Percentiles rank a stretch among this genome's conserved stretches.
Conservation (phyloP, 2,888 invertebrate species). For the Globia sparganii region DNA sequence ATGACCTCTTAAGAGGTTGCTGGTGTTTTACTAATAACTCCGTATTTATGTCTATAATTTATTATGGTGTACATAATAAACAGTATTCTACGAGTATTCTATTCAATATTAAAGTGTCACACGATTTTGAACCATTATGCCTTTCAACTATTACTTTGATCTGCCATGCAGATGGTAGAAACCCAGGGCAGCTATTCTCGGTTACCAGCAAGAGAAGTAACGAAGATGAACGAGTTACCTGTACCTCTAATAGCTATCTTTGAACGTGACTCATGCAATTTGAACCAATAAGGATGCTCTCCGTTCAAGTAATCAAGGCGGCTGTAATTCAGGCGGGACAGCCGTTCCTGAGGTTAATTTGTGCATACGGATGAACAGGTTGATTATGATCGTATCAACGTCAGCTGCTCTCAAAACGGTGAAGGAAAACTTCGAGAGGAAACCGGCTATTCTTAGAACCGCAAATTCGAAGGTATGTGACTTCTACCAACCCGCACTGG, state of each 20-base stretch:
- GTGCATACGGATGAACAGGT: constrained; percentile 13
- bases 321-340: constrained; percentile 27
- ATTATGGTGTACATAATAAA: too few species aligned
- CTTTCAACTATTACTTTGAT: background rate
- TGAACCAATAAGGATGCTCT: constrained; percentile 51
- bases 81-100: too few species aligned
- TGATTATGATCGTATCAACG: constrained; percentile 20
- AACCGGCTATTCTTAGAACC: background rate
- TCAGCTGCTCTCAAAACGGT: background rate
- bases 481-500: background rate
- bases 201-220: constrained; percentile 5
- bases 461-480: background rate
- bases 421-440: background rate
- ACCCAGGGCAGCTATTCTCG: background rate
- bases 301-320: constrained; percentile 49
- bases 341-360: constrained; percentile 42
- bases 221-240: constrained; percentile 33
- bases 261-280: constrained; percentile 48
- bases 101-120: too few species aligned
- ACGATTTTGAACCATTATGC: background rate
- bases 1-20: too few species aligned
- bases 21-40: too few species aligned
- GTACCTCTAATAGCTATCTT: constrained; percentile 36
- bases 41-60: too few species aligned
- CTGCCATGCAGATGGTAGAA: background rate